These are phyloP conservation scores for Isichthys henryi DNA, from an alignment of 2,113 vertebrate species.

Conservation along the genomic window DNA sequence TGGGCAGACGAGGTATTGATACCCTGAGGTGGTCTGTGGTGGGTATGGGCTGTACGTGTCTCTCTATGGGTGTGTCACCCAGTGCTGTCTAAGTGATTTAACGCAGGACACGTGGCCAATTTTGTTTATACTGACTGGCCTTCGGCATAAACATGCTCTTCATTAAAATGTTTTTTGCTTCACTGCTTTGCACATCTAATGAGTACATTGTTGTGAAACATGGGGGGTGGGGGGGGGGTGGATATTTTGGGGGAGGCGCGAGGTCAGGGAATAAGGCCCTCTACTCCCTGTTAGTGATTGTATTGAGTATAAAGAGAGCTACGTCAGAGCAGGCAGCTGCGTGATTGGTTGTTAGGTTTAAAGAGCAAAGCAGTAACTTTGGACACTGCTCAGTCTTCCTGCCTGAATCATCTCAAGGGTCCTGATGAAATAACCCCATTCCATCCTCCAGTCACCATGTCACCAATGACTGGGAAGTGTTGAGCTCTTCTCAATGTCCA, in stretches of 20 bases:
- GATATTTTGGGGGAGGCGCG: neutral
- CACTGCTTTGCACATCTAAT: neutral
- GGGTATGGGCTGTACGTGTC: neutral
- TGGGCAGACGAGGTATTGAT: neutral
- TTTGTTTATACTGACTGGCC: neutral
- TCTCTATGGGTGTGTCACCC: neutral
- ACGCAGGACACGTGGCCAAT: neutral
- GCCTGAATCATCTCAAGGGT: neutral
- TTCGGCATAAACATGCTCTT: neutral
- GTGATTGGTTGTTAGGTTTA: neutral
- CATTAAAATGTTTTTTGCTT: neutral
- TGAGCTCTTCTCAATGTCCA: no score
- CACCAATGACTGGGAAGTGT: no score
- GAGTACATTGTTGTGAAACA: neutral
- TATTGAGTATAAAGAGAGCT: neutral
- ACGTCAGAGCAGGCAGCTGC: neutral
- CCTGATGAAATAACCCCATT: neutral
- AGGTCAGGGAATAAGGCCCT: neutral
- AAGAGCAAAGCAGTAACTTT: neutral
- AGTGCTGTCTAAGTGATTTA: neutral
- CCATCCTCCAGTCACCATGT: neutral
- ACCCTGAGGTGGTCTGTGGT: neutral
- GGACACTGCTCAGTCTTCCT: neutral
- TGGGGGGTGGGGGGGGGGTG: neutral
- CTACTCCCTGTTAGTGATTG: neutral